Base-by-base conservation (phyloP, 2,113 vertebrate genomes). In the Pterophyllum scalare region DNA sequence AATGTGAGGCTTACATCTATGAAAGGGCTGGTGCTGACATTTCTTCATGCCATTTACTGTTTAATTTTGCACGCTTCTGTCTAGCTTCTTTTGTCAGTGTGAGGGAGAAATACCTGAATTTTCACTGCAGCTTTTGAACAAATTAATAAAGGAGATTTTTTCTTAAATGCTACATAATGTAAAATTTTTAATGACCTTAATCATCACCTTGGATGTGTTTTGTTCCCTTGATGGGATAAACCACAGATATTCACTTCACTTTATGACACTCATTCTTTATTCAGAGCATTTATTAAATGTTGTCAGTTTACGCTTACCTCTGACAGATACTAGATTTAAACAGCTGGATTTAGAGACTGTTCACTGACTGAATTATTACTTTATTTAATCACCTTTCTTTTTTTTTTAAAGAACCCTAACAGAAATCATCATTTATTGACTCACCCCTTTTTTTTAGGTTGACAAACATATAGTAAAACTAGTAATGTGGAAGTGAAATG, bases 261-360 rank as follows among this genome's bases (percentile, higher is more conserved):
- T 28, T 70, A 70, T 28, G 43, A 70, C 64, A 49, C 24, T 52
- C 0, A 1, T 70, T 52, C 65, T 72, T 49, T 49, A 52, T 8
- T 0, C 26, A 52, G 49, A 49, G 17, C 43, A 52, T 72, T 52
- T 70, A 19, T 49, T 70, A 70, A 70, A 49, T 49, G 19, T 70
- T 28, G 15, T 43, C 46, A 70, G 64, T 70, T 19, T 22, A 70
- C 26, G 24, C 40, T 67, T 67, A 22, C 40, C 17, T 49, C 43
- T 17, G 26, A 70, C 28, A 2, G 46, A 5, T 0, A 46, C 9
- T 14, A 46, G 0, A 67, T 0, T 46, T 46, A 67, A 52, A 19
- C 6, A 54, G 2, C 49, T 54, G 49, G 52, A 54, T 20, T 54
- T 54, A 20, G 52, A 20, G 0, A 54, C 19, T 54, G 8, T 10